Conservation (phyloP, 2,888 invertebrate genomes). For the Calameuta filiformis region DNA sequence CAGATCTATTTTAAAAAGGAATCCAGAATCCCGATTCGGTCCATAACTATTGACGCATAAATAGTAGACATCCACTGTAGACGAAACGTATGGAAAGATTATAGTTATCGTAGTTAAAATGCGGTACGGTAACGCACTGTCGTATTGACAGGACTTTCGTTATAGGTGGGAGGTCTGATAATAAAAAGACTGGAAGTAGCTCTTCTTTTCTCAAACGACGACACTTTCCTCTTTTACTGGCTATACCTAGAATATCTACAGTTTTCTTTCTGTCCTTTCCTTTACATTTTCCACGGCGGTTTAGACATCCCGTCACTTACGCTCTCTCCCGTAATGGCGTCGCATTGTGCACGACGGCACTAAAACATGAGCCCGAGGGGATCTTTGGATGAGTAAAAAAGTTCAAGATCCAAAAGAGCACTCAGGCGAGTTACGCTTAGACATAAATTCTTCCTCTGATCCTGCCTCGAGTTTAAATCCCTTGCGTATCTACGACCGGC, state of each 20-base stretch:
- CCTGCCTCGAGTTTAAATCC: constrained; percentile 14
- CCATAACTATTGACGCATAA: background rate
- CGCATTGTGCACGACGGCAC: constrained; percentile 29
- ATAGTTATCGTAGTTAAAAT: background rate
- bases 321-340: constrained; percentile 30
- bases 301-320: constrained; percentile 15
- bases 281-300: constrained; percentile 5
- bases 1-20: background rate
- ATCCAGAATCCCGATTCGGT: background rate
- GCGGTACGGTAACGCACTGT: background rate
- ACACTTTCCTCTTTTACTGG: background rate
- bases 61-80: background rate
- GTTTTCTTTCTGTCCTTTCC: background rate
- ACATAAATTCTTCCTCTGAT: constrained; percentile 38
- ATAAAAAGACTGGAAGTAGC: background rate
- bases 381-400: constrained; percentile 39
- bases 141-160: background rate
- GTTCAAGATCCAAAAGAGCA: constrained; percentile 31
- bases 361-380: constrained; percentile 32
- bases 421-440: constrained; percentile 34
- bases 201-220: background rate
- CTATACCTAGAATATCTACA: background rate
- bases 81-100: background rate
- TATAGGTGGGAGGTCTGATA: background rate
- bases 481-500: background rate